These are phyloP conservation scores for Hyposmocoma kahamanoa DNA, from an alignment of 1,140 invertebrate genomes.

Conservation along the genomic window DNA sequence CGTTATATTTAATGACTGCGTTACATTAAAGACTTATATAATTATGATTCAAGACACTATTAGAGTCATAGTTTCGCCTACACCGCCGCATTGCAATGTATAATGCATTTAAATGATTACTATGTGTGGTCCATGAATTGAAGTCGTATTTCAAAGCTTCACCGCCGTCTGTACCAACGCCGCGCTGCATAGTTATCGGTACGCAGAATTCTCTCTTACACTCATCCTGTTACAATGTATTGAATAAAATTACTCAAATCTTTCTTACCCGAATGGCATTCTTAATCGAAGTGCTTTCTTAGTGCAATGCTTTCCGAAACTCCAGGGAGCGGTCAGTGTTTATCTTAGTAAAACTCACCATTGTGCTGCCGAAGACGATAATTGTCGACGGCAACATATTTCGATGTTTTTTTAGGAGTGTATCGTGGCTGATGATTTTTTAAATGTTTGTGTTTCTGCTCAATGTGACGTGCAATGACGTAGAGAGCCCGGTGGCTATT, in stretches of 20 bases:
- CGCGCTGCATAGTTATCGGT: background rate
- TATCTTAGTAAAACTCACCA: constrained; percentile 40
- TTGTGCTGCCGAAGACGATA: constrained; percentile 39
- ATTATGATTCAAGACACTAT: too few relatives aligned
- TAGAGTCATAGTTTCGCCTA: too few relatives aligned
- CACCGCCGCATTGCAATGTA: too few relatives aligned
- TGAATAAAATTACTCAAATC: constrained; percentile 10
- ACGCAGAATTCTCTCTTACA: constrained; percentile 12
- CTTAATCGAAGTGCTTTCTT: constrained; percentile 22
- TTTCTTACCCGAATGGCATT: constrained; percentile 10
- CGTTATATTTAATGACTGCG: too few relatives aligned
- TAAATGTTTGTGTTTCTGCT: constrained; percentile 66
- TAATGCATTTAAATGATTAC: too few relatives aligned
- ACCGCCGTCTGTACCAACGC: constrained; percentile 3
- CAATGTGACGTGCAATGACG: constrained; percentile 50
- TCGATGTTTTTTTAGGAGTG: constrained; percentile 20
- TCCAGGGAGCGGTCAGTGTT: constrained; percentile 33
- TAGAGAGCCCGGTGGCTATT: constrained; percentile 41
- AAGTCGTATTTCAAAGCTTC: constrained; percentile 17
- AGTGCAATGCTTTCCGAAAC: constrained; percentile 21
- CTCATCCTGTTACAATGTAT: too few relatives aligned
- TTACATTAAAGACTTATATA: too few relatives aligned
- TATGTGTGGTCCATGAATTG: constrained; percentile 18
- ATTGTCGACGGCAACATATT: constrained; percentile 44
- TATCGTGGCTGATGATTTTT: constrained; percentile 54